A percentile compares a stretch with the other conserved stretches of the same genome.
phyloP scores from a whole-genome alignment of 2,113 vertebrate genomes.

The Microtus pennsylvanicus region DNA sequence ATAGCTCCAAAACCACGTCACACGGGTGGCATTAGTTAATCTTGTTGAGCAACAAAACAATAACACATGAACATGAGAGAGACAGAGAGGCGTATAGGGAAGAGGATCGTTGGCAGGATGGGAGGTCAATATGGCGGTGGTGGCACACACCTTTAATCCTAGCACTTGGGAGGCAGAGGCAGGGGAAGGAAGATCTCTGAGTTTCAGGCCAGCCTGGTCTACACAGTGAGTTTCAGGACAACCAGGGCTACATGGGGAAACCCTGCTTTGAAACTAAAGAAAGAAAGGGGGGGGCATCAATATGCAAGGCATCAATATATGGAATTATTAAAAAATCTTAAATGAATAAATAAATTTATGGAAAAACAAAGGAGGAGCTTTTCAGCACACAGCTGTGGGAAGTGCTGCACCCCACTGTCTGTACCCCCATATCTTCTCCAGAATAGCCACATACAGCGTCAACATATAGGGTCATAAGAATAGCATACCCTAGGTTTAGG shows the following conservation, averaged over 20 bases:
- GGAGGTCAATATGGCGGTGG: background rate
- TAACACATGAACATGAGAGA: background rate
- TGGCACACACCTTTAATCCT: background rate
- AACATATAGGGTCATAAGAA: background rate
- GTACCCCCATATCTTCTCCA: background rate
- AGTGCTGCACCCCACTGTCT: background rate
- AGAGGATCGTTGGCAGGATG: background rate
- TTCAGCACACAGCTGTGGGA: background rate
- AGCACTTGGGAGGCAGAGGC: background rate
- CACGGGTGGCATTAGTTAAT: background rate
- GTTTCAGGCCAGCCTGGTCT: background rate
- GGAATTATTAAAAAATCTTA: background rate
- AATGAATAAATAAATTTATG: background rate
- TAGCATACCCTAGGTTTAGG: background rate
- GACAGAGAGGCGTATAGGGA: rapidly evolving
- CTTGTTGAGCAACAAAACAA: background rate
- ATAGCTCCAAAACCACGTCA: background rate
- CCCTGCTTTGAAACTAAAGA: background rate
- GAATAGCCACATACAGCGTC: background rate
- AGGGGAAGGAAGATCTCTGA: background rate
- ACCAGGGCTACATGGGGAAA: background rate
- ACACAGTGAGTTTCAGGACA: background rate
- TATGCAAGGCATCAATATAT: background rate
- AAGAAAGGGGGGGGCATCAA: background rate
- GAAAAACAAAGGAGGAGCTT: background rate